Evolutionary conservation across 2,888 invertebrate genomes (phyloP), one percentile per base, ranked within the genome.

Genomic region (Tipula helvola): DNA sequence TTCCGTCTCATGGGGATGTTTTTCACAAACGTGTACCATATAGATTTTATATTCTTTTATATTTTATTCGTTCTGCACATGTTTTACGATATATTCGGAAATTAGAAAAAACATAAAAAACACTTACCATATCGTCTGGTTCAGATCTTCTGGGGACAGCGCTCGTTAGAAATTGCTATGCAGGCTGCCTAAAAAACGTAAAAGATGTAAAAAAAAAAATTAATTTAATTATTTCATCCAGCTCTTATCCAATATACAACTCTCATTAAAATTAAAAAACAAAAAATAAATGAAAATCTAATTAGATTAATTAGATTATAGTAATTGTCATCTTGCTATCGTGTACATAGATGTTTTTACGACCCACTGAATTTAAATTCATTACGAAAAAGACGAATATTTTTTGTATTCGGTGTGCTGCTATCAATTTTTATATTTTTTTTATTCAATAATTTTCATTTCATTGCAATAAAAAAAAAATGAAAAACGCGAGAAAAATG

Each of bases 121-220:
- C 36, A 89, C 91, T 90, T 88, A 91, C 91, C 91, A 91, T 91
- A 91, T 91, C 91, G 91, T 91, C 91, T 90, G 90, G 90, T 91
- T 90, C 90, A 90, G 89, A 90, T 89, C 91, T 90, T 91, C 71
- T 89, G 90, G 91, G 91, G 90, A 90, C 91, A 91, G 91, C 91
- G 91, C 71, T 71, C 90, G 90, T 91, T 91, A 91, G 90, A 91
- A 90, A 90, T 90, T 90, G 91, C 89, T 89, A 89, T 89, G 88
- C 88, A 88, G 89, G 89, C 89, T 89, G 89, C 89, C 91, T 91
- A 90, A 85, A 91, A 91, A 28, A 87, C 71, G 88, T 87, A 87
- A 86, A 44, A 86, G 1, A 47, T 84, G 28, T 28, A 28, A 28
- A 28, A n/a, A 16, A 84, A 84, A 84, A 16, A 13, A n/a, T n/a